Conservation (phyloP, 2,113 vertebrate genomes). For the Scophthalmus maximus region DNA sequence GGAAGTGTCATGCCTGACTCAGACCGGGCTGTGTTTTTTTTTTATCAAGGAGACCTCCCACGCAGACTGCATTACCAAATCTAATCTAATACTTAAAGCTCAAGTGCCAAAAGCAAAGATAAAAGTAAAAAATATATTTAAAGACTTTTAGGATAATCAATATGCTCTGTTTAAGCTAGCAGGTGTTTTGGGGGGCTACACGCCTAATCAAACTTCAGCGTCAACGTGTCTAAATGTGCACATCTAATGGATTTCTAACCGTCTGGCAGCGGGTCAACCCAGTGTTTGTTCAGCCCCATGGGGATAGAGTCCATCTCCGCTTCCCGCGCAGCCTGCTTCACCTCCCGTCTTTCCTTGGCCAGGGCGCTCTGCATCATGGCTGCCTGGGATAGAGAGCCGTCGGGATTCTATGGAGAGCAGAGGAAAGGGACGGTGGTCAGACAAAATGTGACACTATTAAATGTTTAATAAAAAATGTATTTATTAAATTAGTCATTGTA, state of each 20-base stretch:
- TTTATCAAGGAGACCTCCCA: background rate
- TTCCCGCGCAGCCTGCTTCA: constrained; percentile 96
- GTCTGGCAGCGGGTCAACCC: constrained; percentile 98
- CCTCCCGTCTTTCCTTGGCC: constrained; percentile 94
- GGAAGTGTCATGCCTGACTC: constrained; percentile 32
- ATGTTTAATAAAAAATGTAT: no score
- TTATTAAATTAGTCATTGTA: no score
- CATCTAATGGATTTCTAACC: constrained; percentile 78
- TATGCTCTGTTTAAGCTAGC: constrained; percentile 5
- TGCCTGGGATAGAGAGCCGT: constrained; percentile 97
- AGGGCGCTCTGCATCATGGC: constrained; percentile 99
- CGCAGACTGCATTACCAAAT: background rate
- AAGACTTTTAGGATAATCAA: background rate
- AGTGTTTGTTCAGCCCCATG: constrained; percentile 99
- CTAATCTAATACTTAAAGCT: background rate
- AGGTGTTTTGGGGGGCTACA: constrained; percentile 9
- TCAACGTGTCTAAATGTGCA: constrained; percentile 6
- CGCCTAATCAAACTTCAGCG: background rate
- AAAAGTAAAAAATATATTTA: background rate
- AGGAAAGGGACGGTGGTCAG: background rate
- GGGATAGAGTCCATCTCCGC: constrained; percentile 99
- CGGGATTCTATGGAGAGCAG: constrained; percentile 89
- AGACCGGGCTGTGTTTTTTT: constrained; percentile 25
- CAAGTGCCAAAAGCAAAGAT: constrained; percentile 2
- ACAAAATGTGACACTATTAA: no score